A percentile compares a stretch with the other conserved stretches of the same genome.
These are phyloP conservation scores for Acrocephalus kingi DNA, from an alignment of 2,113 vertebrate genomes.

Conservation along the genomic window DNA sequence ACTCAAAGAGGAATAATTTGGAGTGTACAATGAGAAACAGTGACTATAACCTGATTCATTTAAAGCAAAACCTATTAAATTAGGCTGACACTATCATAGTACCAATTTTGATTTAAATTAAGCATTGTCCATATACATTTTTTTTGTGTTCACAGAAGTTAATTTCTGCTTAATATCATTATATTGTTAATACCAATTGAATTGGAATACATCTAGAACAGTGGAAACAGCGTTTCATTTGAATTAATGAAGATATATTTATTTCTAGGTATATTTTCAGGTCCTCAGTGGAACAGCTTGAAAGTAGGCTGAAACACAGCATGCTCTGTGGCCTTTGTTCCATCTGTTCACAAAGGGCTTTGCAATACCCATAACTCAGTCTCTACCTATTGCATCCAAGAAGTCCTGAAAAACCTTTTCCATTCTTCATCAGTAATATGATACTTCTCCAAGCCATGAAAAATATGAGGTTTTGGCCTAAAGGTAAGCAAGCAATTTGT, in stretches of 20 bases:
- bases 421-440: neutral
- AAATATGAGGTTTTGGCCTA: neutral
- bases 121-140: neutral
- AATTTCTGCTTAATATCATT: neutral
- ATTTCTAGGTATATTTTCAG: neutral
- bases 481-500: neutral
- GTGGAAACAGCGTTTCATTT: neutral
- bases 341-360: neutral
- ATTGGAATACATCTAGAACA: neutral
- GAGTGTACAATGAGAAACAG: neutral
- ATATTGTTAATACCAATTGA: neutral
- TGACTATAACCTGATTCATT: neutral
- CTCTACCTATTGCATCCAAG: neutral
- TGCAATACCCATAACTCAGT: neutral
- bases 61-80: neutral
- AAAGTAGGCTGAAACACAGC: conserved; percentile 14
- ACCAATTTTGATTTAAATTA: neutral
- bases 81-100: neutral
- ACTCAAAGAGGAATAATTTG: neutral
- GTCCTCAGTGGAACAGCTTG: neutral
- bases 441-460: neutral
- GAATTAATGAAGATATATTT: neutral
- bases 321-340: neutral
- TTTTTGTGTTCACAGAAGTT: neutral
- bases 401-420: neutral